These are phyloP conservation scores for Aradus depressus DNA, from an alignment of 2,888 invertebrate genomes.

Conservation along the genomic window DNA sequence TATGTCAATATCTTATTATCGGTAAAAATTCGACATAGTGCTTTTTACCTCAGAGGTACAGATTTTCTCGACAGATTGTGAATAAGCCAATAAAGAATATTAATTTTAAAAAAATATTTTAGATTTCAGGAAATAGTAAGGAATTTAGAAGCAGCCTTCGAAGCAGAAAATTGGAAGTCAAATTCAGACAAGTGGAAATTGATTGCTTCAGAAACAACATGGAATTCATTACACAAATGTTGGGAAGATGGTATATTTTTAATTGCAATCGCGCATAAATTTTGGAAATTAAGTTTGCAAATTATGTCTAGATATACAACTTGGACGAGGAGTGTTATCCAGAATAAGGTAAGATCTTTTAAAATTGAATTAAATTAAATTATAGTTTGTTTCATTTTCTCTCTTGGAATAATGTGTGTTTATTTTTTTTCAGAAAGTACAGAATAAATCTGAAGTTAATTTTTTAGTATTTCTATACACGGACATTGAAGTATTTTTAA, in stretches of 20 bases:
- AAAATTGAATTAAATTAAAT: background rate
- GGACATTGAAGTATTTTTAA: constrained; percentile 37
- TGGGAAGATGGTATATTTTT: constrained; percentile 75
- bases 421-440: constrained; percentile 10
- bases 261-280: constrained; percentile 61
- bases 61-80: too few species aligned
- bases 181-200: constrained; percentile 30
- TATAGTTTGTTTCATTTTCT: background rate
- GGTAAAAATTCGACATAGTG: too few species aligned
- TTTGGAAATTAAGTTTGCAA: constrained; percentile 82
- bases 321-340: constrained; percentile 41
- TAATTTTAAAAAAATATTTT: too few species aligned
- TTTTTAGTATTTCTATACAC: constrained; percentile 36
- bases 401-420: background rate
- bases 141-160: constrained; percentile 42
- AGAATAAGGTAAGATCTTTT: constrained; percentile 3
- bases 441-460: constrained; percentile 16
- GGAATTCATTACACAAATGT: constrained; percentile 47
- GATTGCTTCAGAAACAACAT: constrained; percentile 40
- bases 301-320: constrained; percentile 64
- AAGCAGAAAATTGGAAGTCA: constrained; percentile 21
- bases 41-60: too few species aligned
- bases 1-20: too few species aligned
- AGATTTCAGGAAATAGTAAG: constrained; percentile 88
- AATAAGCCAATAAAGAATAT: too few species aligned